A percentile compares a stretch with the other conserved stretches of the same genome.
Evolutionary conservation across 2,888 invertebrate genomes (phyloP).

Genomic region (Pollenia labialis): DNA sequence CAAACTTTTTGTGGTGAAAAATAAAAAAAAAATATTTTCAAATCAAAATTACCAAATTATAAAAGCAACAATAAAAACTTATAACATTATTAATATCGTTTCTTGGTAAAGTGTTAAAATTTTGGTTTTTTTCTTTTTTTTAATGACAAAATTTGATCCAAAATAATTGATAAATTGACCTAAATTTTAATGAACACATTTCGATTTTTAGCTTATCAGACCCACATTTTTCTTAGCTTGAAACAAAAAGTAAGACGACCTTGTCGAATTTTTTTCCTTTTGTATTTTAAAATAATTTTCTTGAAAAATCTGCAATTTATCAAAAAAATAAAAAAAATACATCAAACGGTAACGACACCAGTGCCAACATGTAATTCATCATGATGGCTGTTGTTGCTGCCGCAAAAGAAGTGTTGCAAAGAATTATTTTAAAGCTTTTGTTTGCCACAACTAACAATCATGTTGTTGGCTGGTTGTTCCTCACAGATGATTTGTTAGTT

Average conservation of each 20-base stretch:
- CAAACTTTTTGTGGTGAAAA: neutral
- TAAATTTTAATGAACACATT: conserved; percentile 52
- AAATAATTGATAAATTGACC: conserved; percentile 58
- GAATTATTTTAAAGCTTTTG: conserved; percentile 29
- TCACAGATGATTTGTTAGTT: conserved; percentile 65
- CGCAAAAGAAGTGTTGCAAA: conserved; percentile 52
- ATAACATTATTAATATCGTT: neutral
- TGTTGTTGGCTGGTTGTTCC: conserved; percentile 18
- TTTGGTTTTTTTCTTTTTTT: too few species aligned
- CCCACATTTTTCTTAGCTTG: neutral
- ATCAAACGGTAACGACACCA: conserved; percentile 71
- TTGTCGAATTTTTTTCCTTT: conserved; percentile 48
- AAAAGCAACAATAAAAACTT: neutral
- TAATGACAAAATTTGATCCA: neutral
- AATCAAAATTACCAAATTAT: too few species aligned
- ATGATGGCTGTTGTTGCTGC: conserved; percentile 59
- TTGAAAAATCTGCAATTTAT: conserved; percentile 62
- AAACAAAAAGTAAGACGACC: conserved; percentile 51
- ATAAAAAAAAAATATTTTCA: neutral
- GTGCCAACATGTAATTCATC: conserved; percentile 72
- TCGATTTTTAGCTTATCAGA: neutral
- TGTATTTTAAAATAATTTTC: conserved; percentile 1
- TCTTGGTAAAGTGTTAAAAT: neutral
- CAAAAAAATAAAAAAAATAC: conserved; percentile 39
- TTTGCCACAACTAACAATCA: conserved; percentile 28